Evolutionary conservation across 2,888 invertebrate species (phyloP), one percentile per base, ranked within the genome.

Genomic region (Caenorhabditis sinica): DNA sequence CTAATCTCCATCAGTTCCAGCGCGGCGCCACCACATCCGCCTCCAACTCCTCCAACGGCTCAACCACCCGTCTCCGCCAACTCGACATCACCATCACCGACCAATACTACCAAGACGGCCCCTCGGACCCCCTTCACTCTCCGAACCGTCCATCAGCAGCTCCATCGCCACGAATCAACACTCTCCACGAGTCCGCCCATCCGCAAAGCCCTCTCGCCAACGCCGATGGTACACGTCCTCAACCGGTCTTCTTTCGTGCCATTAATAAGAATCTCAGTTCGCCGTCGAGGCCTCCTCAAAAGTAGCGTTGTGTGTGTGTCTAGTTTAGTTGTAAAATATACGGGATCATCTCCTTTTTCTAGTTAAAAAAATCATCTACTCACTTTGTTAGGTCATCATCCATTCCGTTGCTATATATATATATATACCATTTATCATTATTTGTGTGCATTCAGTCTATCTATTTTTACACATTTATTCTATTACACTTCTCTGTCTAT

Each of bases 101-200:
- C 2, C 61, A 60, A n/a, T 83, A 68, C 63, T 83, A 83, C 49
- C 83, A 83, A 72, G 83, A 83, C 43, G 75, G 79, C 0, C 83
- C 83, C 1, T 60, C 74, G 0, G 79, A 79, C 6, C 9, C 69
- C 0, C 60, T 43, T 23, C 58, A 36, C 4, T 74, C 74, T 20
- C 83, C 83, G 17, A 74, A 68, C 51, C 66, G 74, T 17, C n/a
- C 40, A 2, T n/a, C n/a, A n/a, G n/a, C n/a, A n/a, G 45, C 75
- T 17, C 28, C 30, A 0, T 83, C 77, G 2, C 75, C 74, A n/a
- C 66, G 77, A n/a, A 40, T 74, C 56, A 63, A 43, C 25, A 25
- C 79, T 8, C 28, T 71, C n/a, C 83, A 79, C 9, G 82, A 83
- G 23, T 58, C 51, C 13, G 49, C 72, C 6, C 65, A 69, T 36